Evolutionary conservation across 2,113 vertebrate species (phyloP).

Genomic region (Aptenodytes forsteri): DNA sequence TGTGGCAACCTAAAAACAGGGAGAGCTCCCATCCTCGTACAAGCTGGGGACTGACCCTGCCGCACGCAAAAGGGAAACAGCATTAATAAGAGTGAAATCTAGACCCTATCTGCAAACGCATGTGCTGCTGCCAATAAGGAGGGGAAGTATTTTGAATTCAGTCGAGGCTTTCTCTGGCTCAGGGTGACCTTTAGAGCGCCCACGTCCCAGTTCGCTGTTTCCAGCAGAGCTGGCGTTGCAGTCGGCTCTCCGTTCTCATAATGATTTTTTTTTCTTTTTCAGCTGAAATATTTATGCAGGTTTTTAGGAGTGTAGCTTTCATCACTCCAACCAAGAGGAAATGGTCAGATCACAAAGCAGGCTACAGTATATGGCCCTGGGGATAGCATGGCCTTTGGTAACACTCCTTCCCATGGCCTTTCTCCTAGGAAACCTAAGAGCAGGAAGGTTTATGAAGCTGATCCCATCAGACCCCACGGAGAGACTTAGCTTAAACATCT

Average conservation of each 20-base stretch:
- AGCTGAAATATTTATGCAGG: constrained; percentile 32
- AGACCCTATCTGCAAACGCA: background rate
- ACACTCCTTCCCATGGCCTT: constrained; percentile 48
- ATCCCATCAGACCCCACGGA: constrained; percentile 33
- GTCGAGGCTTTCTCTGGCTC: background rate
- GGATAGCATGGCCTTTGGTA: constrained; percentile 31
- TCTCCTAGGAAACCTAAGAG: constrained; percentile 29
- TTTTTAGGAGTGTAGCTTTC: constrained; percentile 52
- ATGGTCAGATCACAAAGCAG: constrained; percentile 31
- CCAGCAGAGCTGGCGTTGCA: background rate
- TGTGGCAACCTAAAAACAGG: background rate
- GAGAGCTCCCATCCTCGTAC: background rate
- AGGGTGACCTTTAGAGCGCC: constrained; percentile 32
- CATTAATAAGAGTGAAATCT: background rate
- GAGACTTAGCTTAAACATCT: constrained; percentile 58
- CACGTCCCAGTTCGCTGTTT: background rate
- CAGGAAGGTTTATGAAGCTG: constrained; percentile 39
- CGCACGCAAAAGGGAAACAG: background rate
- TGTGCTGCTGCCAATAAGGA: background rate
- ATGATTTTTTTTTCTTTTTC: background rate
- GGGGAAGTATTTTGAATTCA: constrained; percentile 33
- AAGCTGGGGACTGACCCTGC: background rate
- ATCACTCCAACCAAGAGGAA: constrained; percentile 43
- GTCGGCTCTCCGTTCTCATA: background rate
- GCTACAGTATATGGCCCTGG: constrained; percentile 38